Percentiles rank a stretch among this genome's conserved stretches.
These are phyloP conservation scores for Heliornis fulica DNA, from an alignment of 2,113 vertebrate genomes.

Conservation along the genomic window DNA sequence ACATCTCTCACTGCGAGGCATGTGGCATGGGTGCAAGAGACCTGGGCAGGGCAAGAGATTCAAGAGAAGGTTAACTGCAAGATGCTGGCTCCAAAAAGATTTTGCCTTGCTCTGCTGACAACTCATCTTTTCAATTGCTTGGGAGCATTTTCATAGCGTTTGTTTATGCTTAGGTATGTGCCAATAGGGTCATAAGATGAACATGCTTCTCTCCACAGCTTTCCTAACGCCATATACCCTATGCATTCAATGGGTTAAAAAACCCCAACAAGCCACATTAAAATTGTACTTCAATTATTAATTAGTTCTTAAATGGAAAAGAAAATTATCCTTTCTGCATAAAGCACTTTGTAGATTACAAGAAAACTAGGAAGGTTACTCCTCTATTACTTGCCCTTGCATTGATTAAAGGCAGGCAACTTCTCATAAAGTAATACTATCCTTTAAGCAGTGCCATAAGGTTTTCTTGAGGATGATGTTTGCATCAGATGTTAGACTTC, in stretches of 20 bases:
- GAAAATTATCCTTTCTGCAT: not conserved
- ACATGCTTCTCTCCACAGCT: rapidly evolving
- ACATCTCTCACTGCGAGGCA: not conserved
- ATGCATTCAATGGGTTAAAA: not conserved
- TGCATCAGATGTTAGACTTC: not conserved
- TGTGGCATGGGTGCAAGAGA: not conserved
- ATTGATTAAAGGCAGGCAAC: not conserved
- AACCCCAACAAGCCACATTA: not conserved
- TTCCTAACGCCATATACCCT: not conserved
- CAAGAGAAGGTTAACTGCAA: not conserved
- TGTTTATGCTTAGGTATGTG: not conserved
- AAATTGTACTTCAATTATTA: not conserved
- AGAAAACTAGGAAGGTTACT: not conserved
- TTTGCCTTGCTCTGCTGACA: not conserved
- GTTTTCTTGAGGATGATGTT: not conserved
- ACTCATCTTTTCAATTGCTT: not conserved
- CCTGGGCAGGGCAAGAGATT: not conserved
- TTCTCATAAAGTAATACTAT: not conserved
- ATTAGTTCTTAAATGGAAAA: not conserved
- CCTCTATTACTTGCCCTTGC: not conserved
- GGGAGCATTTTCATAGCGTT: not conserved
- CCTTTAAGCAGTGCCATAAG: not conserved
- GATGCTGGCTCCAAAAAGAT: not conserved
- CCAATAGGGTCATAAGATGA: not conserved
- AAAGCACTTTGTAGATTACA: not conserved